Evolutionary conservation across 1,140 invertebrate species (phyloP).

Genomic region (Scaptodrosophila lebanonensis): DNA sequence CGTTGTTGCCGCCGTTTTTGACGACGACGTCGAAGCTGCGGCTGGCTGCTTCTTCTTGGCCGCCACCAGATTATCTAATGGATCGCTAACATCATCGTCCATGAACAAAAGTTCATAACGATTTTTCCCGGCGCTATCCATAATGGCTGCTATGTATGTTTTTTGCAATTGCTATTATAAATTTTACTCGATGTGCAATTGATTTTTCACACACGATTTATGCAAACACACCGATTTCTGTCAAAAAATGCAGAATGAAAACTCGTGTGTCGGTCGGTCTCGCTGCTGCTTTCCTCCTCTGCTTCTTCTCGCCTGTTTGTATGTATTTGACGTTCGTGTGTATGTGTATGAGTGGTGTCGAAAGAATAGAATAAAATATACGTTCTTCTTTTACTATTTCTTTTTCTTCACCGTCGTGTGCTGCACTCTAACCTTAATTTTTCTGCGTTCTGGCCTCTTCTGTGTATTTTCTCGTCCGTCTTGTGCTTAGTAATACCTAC

Average conservation of each 20-base stretch:
- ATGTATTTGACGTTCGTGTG: neutral
- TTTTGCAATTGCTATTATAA: slow-evolving; percentile 19
- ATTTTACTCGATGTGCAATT: neutral
- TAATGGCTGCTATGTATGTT: no score
- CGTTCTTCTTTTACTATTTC: slow-evolving; percentile 50
- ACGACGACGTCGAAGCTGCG: slow-evolving; percentile 32
- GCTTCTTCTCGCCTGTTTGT: slow-evolving; percentile 20
- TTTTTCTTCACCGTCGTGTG: slow-evolving; percentile 50
- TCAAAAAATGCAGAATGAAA: neutral
- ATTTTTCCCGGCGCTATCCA: slow-evolving; percentile 97
- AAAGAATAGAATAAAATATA: slow-evolving; percentile 21
- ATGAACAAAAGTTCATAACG: slow-evolving; percentile 93
- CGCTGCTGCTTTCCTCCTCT: slow-evolving; percentile 29
- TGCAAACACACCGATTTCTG: no score
- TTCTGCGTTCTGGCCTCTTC: slow-evolving; percentile 56
- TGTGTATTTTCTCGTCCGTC: slow-evolving; percentile 63
- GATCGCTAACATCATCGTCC: slow-evolving; percentile 91
- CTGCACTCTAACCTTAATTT: slow-evolving; percentile 76
- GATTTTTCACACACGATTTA: no score
- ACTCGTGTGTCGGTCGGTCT: slow-evolving; percentile 24
- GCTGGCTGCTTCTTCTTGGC: slow-evolving; percentile 85
- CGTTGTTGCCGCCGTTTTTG: slow-evolving; percentile 36
- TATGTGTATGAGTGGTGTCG: slow-evolving; percentile 10
- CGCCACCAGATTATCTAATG: slow-evolving; percentile 90
- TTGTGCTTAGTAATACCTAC: slow-evolving; percentile 60